Conservation (phyloP, 2,797 vertebrate species). For the Caiman crocodilus region DNA sequence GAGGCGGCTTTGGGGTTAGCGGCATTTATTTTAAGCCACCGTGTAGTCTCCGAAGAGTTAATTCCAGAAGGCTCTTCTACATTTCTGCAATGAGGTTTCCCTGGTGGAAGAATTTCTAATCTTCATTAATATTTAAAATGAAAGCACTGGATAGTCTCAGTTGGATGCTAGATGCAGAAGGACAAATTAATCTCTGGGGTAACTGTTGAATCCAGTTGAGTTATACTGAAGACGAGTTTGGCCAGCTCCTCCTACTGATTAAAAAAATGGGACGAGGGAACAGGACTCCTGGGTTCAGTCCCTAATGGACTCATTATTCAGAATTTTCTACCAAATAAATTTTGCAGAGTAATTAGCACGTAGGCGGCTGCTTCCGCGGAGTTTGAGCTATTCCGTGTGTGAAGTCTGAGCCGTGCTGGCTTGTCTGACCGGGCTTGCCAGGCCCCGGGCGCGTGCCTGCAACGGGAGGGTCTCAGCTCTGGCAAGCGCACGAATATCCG, state of each 20-base stretch:
- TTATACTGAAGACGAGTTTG: rapidly evolving
- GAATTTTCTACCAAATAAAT: rapidly evolving
- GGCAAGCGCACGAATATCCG: background rate
- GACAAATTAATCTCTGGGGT: conserved; percentile 35
- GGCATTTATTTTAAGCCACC: background rate
- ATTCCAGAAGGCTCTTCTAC: background rate
- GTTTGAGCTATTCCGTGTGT: background rate
- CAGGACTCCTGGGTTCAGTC: rapidly evolving
- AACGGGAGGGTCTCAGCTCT: background rate
- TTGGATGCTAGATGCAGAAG: background rate
- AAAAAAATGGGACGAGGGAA: background rate
- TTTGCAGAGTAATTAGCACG: rapidly evolving
- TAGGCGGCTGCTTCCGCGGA: rapidly evolving
- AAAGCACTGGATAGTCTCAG: conserved; percentile 3
- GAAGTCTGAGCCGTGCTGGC: rapidly evolving
- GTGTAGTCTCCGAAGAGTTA: background rate
- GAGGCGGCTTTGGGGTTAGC: background rate
- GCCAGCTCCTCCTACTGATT: background rate
- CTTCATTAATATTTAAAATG: conserved; percentile 48
- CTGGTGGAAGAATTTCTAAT: conserved; percentile 14
- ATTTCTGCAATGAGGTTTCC: background rate
- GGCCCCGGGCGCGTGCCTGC: background rate
- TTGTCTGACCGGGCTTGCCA: rapidly evolving
- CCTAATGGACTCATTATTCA: rapidly evolving
- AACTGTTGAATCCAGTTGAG: background rate